phyloP scores from a whole-genome alignment of 2,113 vertebrate genomes.

The Orcinus orca region DNA sequence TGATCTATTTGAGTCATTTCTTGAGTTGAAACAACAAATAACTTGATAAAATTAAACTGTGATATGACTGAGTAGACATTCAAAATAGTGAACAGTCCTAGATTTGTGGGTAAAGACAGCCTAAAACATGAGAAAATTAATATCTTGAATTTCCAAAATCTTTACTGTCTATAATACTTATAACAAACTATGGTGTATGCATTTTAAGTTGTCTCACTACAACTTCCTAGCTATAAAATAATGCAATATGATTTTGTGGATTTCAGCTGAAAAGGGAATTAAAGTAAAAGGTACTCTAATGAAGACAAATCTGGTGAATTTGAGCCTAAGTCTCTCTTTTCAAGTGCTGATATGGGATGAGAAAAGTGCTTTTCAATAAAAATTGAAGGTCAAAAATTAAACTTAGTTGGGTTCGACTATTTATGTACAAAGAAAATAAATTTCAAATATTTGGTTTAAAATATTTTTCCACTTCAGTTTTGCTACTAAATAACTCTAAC shows the following conservation, averaged over 20 bases:
- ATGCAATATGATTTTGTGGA: neutral
- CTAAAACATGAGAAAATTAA: neutral
- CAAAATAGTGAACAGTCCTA: neutral
- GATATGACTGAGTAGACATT: neutral
- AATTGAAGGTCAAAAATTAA: neutral
- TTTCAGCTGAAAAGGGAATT: neutral
- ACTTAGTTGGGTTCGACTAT: neutral
- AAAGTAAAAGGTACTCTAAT: neutral
- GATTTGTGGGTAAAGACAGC: neutral
- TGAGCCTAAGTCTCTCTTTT: neutral
- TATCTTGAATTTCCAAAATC: neutral
- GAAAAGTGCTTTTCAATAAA: constrained; percentile 10
- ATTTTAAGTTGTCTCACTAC: neutral
- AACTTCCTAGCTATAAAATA: neutral
- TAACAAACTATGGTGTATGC: neutral
- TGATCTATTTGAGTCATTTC: neutral
- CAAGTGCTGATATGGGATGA: neutral
- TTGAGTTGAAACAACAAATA: neutral
- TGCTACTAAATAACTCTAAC: neutral
- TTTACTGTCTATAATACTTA: neutral
- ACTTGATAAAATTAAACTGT: neutral
- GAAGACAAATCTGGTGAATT: neutral
- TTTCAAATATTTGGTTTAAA: constrained; percentile 8
- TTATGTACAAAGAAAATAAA: neutral
- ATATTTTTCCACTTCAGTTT: neutral